phyloP scores from a whole-genome alignment of 2,113 vertebrate species.

The Otolemur garnettii region DNA sequence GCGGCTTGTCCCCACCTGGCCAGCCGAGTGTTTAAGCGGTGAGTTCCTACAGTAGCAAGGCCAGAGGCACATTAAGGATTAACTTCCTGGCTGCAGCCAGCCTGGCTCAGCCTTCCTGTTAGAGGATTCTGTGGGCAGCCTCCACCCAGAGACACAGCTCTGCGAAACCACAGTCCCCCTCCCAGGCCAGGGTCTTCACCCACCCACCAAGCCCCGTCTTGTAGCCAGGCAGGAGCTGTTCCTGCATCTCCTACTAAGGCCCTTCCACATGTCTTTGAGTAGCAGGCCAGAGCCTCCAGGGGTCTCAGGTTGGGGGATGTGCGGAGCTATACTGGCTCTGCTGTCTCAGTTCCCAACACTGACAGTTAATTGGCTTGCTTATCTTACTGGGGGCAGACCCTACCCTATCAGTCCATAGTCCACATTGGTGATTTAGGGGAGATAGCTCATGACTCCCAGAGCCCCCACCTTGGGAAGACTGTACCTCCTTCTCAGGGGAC shows the following conservation, averaged over 20 bases:
- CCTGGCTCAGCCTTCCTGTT: conserved; percentile 80
- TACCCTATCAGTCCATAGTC: neutral
- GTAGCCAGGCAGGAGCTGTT: conserved; percentile 49
- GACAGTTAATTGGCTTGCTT: neutral
- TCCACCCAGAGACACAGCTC: conserved; percentile 68
- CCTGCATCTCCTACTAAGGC: neutral
- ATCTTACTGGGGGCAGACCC: neutral
- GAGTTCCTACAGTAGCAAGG: conserved; percentile 59
- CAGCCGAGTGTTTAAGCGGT: conserved; percentile 81
- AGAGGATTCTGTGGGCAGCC: conserved; percentile 80
- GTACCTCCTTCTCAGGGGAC: neutral
- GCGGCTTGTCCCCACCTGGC: conserved; percentile 51
- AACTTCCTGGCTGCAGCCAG: conserved; percentile 80
- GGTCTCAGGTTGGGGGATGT: neutral
- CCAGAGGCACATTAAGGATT: conserved; percentile 82
- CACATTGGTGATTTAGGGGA: neutral
- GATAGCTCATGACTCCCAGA: neutral
- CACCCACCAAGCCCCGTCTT: conserved; percentile 11
- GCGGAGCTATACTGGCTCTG: neutral
- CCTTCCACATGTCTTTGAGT: conserved; percentile 3
- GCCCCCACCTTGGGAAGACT: neutral
- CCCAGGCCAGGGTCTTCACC: neutral
- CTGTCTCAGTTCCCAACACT: neutral
- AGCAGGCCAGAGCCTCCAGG: neutral
- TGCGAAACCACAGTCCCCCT: conserved; percentile 74